Evolutionary conservation across 30 jellyfish, hydroid and myxozoan species (phyloP), one percentile per base, ranked within the genome.

Genomic region (Aurelia sp.): DNA sequence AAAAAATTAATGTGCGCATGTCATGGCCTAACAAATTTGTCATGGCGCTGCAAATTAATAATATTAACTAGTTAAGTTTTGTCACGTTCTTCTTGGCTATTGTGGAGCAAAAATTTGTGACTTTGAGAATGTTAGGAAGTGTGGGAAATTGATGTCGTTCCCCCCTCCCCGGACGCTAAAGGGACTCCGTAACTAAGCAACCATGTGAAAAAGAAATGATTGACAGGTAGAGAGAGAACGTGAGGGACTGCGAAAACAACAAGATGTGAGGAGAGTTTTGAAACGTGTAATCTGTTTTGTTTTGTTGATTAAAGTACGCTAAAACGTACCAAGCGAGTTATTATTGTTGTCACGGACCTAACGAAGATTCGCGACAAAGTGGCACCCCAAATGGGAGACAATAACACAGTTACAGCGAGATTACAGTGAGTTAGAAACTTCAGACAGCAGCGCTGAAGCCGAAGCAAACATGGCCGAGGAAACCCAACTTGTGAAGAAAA

Each of bases 151-250:
- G 59, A 68, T 68, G 59, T 68, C 79, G 59, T 68, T 31, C 79
- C 79, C 79, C 79, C 79, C 67, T 68, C 79, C 79, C 53, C 60
- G 79, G 79, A 68, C 79, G n/a, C 60, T 68, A 68, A 68, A 68
- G 19, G 58, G 79, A 68, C 79, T 23, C 79, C 79, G 79, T 68
- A 68, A 68, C 79, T 23, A 20, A 68, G 79, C 60, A 68, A 68
- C 79, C 60, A 68, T 68, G 79, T 68, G 59, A 22, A 8, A 11
- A 59, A 31, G 0, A 66, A 6, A 66, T 68, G 79, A 68, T 68
- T 68, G 79, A 68, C 79, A 68, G 79, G 60, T 20, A 23, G 27
- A 11, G 79, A 20, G 61, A 68, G 60, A n/a, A 22, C 18, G 61
- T 20, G 60, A 5, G 79, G 30, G 61, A 23, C 79, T 68, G 44